These are phyloP conservation scores for Anhinga anhinga DNA, from an alignment of 2,113 vertebrate genomes.

Conservation along the genomic window DNA sequence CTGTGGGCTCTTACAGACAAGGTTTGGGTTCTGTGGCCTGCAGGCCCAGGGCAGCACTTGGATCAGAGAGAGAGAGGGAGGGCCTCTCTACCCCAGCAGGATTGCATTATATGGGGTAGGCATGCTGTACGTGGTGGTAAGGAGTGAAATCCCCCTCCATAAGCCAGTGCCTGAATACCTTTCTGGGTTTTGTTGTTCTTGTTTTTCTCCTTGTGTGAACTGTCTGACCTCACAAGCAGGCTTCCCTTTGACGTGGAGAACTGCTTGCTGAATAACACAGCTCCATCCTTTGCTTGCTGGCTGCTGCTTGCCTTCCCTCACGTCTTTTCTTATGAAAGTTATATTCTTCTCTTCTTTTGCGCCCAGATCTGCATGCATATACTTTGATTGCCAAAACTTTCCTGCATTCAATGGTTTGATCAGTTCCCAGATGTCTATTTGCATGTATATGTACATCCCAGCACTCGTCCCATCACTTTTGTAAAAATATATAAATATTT, in stretches of 20 bases:
- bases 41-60: neutral
- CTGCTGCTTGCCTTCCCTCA: neutral
- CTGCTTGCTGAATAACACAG: neutral
- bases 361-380: neutral
- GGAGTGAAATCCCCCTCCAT: neutral
- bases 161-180: neutral
- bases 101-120: neutral
- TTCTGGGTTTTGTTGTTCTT: neutral
- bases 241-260: neutral
- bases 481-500: conserved; percentile 53
- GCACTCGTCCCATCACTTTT: neutral
- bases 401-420: neutral
- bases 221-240: neutral
- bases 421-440: conserved; percentile 61
- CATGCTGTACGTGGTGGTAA: neutral
- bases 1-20: neutral
- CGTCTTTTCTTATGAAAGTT: neutral
- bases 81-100: neutral
- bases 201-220: neutral
- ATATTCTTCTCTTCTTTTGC: neutral
- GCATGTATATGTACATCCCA: conserved; percentile 2
- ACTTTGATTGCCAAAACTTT: conserved; percentile 22
- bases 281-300: neutral
- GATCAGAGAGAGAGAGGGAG: neutral
- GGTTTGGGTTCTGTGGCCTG: neutral